Evolutionary conservation across 2,888 invertebrate genomes (phyloP).

Genomic region (Laothoe populi): DNA sequence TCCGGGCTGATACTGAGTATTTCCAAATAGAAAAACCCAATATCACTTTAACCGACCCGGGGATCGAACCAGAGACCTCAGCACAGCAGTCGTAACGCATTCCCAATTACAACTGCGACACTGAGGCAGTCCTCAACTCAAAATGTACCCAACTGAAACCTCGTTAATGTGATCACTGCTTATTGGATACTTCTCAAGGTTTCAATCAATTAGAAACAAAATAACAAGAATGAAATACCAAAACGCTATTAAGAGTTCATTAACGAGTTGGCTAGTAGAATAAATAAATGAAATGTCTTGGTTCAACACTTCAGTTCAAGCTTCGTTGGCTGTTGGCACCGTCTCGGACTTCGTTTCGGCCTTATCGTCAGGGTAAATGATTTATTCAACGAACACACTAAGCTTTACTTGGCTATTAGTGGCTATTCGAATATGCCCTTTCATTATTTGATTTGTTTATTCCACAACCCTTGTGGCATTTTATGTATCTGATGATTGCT

Average conservation of each 20-base stretch:
- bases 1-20: too few species aligned
- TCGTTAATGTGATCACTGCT: background rate
- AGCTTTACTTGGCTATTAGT: conserved; percentile 40
- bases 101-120: too few species aligned
- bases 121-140: too few species aligned
- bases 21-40: too few species aligned
- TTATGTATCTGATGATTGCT: too few species aligned
- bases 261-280: conserved; percentile 17
- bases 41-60: too few species aligned
- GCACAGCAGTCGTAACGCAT: too few species aligned
- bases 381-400: conserved; percentile 42
- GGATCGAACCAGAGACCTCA: too few species aligned
- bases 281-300: conserved; percentile 20
- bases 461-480: background rate
- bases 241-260: conserved; percentile 18
- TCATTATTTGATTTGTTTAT: background rate
- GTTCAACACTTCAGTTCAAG: conserved; percentile 27
- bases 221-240: background rate
- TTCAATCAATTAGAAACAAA: conserved; percentile 4
- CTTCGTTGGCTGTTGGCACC: conserved; percentile 1
- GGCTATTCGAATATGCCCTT: conserved; percentile 34
- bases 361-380: conserved; percentile 40
- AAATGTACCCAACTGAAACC: background rate
- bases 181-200: background rate
- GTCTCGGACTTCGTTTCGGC: conserved; percentile 29